Conservation (phyloP, 2,113 vertebrate species). For the Spilogale gracilis region DNA sequence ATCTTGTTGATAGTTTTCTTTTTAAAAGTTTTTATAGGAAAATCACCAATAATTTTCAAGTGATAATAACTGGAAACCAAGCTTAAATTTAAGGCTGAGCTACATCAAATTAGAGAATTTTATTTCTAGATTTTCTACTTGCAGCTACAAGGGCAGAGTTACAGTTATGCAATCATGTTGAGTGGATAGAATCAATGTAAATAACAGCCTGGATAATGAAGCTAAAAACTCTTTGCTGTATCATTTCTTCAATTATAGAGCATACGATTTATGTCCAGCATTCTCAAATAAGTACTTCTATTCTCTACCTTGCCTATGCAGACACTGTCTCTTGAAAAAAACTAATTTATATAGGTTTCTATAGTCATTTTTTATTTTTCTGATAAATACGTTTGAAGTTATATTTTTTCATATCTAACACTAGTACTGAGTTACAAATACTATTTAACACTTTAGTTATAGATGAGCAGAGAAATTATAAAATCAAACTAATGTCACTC, state of each 20-base stretch:
- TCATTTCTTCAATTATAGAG: conserved; percentile 16
- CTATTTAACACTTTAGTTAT: conserved; percentile 48
- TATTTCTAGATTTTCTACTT: conserved; percentile 31
- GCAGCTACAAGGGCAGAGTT: not conserved
- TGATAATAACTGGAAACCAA: not conserved
- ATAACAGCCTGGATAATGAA: not conserved
- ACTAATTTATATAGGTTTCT: not conserved
- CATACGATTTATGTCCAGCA: not conserved
- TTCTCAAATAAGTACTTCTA: conserved; percentile 24
- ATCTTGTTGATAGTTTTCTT: not conserved
- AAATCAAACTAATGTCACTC: not conserved
- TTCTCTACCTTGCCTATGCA: not conserved
- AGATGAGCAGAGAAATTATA: not conserved
- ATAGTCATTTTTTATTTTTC: not conserved
- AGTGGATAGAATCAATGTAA: conserved; percentile 39
- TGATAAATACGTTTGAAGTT: conserved; percentile 30
- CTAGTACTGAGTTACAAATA: not conserved
- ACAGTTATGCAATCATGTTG: not conserved
- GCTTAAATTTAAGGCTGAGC: not conserved
- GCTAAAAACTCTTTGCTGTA: not conserved
- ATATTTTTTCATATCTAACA: not conserved
- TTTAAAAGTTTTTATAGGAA: conserved; percentile 3
- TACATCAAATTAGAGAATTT: not conserved
- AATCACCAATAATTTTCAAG: conserved; percentile 51
- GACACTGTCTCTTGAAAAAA: not conserved